A percentile compares a stretch with the other conserved stretches of the same genome.
Evolutionary conservation across 2,888 invertebrate genomes (phyloP).

Genomic region (Cosmia pyralina): DNA sequence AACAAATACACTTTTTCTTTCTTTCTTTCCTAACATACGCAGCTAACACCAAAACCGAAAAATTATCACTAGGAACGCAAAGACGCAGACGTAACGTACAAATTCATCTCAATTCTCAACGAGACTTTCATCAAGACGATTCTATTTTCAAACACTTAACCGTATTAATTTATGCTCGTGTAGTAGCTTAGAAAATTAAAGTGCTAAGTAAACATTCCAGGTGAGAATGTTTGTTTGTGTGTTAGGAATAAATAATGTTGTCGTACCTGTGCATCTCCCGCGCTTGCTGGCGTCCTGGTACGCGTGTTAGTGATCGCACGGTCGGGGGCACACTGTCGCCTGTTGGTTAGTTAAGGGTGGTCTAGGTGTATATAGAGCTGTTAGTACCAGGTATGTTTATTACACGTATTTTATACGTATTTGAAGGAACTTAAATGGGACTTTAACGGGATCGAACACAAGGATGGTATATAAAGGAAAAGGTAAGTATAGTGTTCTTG

Average conservation of each 20-base stretch:
- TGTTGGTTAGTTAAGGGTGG: conserved; percentile 76
- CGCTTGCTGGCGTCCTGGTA: conserved; percentile 57
- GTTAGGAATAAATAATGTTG: conserved; percentile 50
- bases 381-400: conserved; percentile 50
- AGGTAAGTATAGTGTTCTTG: neutral
- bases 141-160: conserved; percentile 25
- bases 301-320: conserved; percentile 70
- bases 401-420: neutral
- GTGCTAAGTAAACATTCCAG: conserved; percentile 34
- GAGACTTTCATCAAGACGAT: conserved; percentile 38
- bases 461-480: neutral
- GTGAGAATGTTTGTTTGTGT: conserved; percentile 51
- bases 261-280: conserved; percentile 79
- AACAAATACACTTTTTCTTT: neutral
- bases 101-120: conserved; percentile 54
- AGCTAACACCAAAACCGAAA: conserved; percentile 7
- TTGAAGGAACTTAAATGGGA: neutral
- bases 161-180: conserved; percentile 20
- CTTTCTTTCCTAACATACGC: neutral
- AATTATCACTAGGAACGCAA: conserved; percentile 28
- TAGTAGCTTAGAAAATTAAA: conserved; percentile 43
- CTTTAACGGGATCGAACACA: neutral
- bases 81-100: conserved; percentile 33
- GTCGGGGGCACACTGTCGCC: conserved; percentile 77
- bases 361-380: conserved; percentile 74